A percentile compares a stretch with the other conserved stretches of the same genome.
Evolutionary conservation across 2,797 vertebrate genomes (phyloP).

Genomic region (Micromesistius poutassou): DNA sequence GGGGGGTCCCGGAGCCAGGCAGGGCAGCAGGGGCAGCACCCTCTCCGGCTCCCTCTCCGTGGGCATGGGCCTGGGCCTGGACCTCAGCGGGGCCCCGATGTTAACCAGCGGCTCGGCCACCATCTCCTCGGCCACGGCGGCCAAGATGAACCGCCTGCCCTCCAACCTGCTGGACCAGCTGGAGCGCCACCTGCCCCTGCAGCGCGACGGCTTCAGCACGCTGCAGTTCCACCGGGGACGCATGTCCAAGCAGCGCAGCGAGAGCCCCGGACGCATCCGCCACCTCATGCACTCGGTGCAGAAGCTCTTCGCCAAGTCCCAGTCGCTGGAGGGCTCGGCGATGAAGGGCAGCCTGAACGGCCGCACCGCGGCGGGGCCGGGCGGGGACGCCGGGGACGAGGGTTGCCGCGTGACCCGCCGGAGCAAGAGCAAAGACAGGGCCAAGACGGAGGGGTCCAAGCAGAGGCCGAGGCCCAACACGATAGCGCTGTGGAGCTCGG

Average conservation of each 20-base stretch:
- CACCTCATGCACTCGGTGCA: constrained; percentile 97
- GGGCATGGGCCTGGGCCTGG: constrained; percentile 75
- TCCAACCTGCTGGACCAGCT: constrained; percentile 95
- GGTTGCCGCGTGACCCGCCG: constrained; percentile 78
- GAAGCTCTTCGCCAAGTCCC: constrained; percentile 95
- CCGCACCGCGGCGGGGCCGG: constrained; percentile 65
- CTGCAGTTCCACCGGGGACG: constrained; percentile 89
- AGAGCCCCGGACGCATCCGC: constrained; percentile 95
- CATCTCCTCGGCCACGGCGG: constrained; percentile 80
- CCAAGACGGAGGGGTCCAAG: constrained; percentile 88
- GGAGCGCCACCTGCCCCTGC: constrained; percentile 93
- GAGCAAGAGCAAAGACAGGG: constrained; percentile 96
- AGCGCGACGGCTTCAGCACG: constrained; percentile 95
- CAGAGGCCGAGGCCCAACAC: constrained; percentile 84
- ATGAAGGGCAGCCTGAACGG: constrained; percentile 81
- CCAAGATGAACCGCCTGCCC: constrained; percentile 94
- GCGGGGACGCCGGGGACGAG: constrained; percentile 70
- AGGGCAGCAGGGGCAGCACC: constrained; percentile 71
- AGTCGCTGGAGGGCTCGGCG: constrained; percentile 86
- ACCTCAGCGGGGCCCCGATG: constrained; percentile 73
- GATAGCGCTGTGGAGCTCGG: constrained; percentile 94
- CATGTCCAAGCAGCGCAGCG: constrained; percentile 85
- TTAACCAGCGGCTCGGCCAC: constrained; percentile 78
- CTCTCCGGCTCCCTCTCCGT: constrained; percentile 72
- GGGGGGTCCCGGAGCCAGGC: constrained; percentile 73